These are phyloP conservation scores for Nymphalis c-album DNA, from an alignment of 2,888 invertebrate species.

Conservation along the genomic window DNA sequence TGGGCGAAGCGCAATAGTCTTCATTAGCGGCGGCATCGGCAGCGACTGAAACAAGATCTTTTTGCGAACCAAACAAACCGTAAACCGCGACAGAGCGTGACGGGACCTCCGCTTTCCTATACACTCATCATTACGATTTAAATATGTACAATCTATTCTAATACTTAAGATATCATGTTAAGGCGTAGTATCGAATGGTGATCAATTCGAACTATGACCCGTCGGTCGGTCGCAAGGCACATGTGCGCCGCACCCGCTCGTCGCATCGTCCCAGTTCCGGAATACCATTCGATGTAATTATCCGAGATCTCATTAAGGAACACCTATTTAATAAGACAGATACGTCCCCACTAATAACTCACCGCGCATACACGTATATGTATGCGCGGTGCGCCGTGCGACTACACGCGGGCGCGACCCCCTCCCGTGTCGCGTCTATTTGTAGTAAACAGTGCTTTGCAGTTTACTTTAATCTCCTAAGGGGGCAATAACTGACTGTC, in stretches of 20 bases:
- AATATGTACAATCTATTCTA: constrained; percentile 5
- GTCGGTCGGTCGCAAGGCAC: constrained; percentile 15
- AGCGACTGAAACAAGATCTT: constrained; percentile 31
- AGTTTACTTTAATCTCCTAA: constrained; percentile 1
- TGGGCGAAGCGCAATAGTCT: constrained; percentile 7
- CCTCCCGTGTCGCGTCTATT: constrained; percentile 17
- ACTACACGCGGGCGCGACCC: constrained; percentile 1
- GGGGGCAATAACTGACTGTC: neutral
- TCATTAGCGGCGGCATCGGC: constrained; percentile 25
- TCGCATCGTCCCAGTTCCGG: constrained; percentile 33
- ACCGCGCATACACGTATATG: constrained; percentile 18
- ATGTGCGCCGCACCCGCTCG: constrained; percentile 37
- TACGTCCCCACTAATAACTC: constrained; percentile 36
- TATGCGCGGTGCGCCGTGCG: constrained; percentile 10
- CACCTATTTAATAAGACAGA: constrained; percentile 38
- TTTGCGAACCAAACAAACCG: constrained; percentile 40
- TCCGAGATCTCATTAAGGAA: constrained; percentile 38
- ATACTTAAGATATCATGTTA: neutral
- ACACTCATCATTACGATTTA: constrained; percentile 1
- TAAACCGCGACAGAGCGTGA: constrained; percentile 38
- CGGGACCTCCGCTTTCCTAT: constrained; percentile 17
- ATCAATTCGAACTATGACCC: neutral
- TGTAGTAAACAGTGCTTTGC: neutral
- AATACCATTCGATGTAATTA: constrained; percentile 38
- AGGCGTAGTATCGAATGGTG: neutral